Evolutionary conservation across 2,888 invertebrate species (phyloP).

Genomic region (Acanthopleura granulata): DNA sequence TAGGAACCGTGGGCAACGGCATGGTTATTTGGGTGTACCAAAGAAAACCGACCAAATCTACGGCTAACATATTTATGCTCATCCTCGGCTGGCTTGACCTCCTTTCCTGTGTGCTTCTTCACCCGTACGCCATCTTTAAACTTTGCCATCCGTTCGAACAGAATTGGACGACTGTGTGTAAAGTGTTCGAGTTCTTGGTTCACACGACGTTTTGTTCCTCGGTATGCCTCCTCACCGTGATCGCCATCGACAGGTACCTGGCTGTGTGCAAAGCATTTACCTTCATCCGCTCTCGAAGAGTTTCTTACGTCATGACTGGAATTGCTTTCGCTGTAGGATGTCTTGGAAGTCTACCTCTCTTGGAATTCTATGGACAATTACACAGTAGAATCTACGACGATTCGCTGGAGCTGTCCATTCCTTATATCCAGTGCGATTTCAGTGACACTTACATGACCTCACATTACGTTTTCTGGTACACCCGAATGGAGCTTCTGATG

Average conservation of each 20-base stretch:
- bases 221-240: constrained; percentile 28
- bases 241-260: constrained; percentile 40
- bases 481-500: constrained; percentile 23
- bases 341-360: constrained; percentile 33
- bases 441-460: constrained; percentile 30
- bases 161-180: constrained; percentile 34
- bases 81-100: constrained; percentile 39
- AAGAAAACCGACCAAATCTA: constrained; percentile 26
- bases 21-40: constrained; percentile 37
- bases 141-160: constrained; percentile 35
- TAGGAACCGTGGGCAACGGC: constrained; percentile 37
- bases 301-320: constrained; percentile 25
- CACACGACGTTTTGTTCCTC: constrained; percentile 35
- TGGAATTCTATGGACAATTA: constrained; percentile 39
- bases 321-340: constrained; percentile 24
- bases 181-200: constrained; percentile 41
- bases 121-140: constrained; percentile 43
- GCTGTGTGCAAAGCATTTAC: constrained; percentile 41
- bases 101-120: constrained; percentile 36
- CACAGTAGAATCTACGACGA: background rate
- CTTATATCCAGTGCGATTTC: constrained; percentile 35
- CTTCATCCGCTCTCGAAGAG: constrained; percentile 31
- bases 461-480: constrained; percentile 22
- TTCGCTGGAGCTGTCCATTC: background rate
- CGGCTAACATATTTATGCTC: constrained; percentile 35